phyloP scores from a whole-genome alignment of 2,888 invertebrate species.

The Lissocephala sabroskyi region DNA sequence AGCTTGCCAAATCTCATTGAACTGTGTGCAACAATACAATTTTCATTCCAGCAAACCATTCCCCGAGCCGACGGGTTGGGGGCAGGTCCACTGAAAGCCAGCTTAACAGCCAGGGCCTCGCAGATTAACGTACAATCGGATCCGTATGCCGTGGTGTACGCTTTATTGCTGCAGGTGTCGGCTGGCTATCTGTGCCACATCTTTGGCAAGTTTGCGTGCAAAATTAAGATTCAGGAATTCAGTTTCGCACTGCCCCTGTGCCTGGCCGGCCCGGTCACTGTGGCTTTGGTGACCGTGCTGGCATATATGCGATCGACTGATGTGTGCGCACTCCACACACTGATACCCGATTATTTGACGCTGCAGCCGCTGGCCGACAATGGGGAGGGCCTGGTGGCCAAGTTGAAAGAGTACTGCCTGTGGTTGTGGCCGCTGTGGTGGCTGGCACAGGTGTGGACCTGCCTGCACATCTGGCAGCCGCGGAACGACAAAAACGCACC shows the following conservation, averaged over 20 bases:
- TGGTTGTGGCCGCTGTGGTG: slow-evolving; percentile 89
- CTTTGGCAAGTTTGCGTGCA: slow-evolving; percentile 87
- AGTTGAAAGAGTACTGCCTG: slow-evolving; percentile 77
- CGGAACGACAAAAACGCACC: slow-evolving; percentile 86
- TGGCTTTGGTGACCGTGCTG: slow-evolving; percentile 79
- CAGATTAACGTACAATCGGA: slow-evolving; percentile 51
- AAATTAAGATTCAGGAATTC: slow-evolving; percentile 90
- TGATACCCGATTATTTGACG: slow-evolving; percentile 87
- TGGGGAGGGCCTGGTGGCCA: slow-evolving; percentile 74
- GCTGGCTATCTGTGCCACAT: slow-evolving; percentile 80
- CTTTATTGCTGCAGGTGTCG: slow-evolving; percentile 78
- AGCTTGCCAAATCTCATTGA: neutral
- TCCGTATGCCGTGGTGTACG: slow-evolving; percentile 73
- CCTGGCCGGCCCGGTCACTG: slow-evolving; percentile 82
- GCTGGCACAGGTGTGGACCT: slow-evolving; percentile 89
- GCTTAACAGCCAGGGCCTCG: slow-evolving; percentile 7
- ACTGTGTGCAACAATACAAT: too few relatives aligned
- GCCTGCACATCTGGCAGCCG: slow-evolving; percentile 88
- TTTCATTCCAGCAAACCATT: too few relatives aligned
- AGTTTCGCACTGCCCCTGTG: slow-evolving; percentile 89
- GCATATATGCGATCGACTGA: slow-evolving; percentile 79
- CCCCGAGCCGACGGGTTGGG: neutral
- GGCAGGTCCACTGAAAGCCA: slow-evolving; percentile 11
- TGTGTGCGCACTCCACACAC: slow-evolving; percentile 78
- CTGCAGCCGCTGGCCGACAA: slow-evolving; percentile 82